A percentile compares a stretch with the other conserved stretches of the same genome.
Evolutionary conservation across 2,113 vertebrate species (phyloP).

Genomic region (Micronisus gabar): DNA sequence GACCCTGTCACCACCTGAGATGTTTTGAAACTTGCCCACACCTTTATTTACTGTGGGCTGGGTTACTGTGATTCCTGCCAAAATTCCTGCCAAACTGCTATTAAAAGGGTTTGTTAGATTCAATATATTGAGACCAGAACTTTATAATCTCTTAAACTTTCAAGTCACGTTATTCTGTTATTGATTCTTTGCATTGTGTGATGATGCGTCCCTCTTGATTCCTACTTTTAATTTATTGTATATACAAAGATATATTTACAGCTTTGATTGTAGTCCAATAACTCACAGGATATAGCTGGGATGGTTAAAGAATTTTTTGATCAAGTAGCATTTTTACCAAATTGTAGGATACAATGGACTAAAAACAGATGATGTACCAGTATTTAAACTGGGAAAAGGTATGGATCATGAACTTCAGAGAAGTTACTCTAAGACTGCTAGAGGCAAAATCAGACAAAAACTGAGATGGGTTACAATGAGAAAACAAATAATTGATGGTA

Average conservation of each 20-base stretch:
- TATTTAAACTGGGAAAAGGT: background rate
- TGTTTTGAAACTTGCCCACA: slow-evolving; percentile 13
- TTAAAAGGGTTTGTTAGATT: background rate
- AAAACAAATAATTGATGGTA: background rate
- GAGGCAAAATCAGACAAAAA: background rate
- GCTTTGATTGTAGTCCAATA: background rate
- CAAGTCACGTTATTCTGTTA: background rate
- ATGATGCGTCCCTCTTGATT: background rate
- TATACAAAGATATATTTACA: background rate
- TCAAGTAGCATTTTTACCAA: background rate
- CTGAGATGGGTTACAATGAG: background rate
- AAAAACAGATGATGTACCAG: background rate
- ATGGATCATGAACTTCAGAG: background rate
- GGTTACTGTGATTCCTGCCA: background rate
- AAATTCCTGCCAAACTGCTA: background rate
- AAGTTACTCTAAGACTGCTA: background rate
- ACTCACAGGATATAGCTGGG: background rate
- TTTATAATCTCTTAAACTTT: background rate
- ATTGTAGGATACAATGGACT: background rate
- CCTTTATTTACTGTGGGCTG: background rate
- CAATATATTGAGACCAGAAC: background rate
- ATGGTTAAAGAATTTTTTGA: background rate
- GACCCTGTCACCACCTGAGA: background rate
- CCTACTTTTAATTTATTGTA: background rate
- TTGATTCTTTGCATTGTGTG: background rate